Base-by-base conservation (phyloP, 2,113 vertebrate species). In the Coptodon bakossiorum region DNA sequence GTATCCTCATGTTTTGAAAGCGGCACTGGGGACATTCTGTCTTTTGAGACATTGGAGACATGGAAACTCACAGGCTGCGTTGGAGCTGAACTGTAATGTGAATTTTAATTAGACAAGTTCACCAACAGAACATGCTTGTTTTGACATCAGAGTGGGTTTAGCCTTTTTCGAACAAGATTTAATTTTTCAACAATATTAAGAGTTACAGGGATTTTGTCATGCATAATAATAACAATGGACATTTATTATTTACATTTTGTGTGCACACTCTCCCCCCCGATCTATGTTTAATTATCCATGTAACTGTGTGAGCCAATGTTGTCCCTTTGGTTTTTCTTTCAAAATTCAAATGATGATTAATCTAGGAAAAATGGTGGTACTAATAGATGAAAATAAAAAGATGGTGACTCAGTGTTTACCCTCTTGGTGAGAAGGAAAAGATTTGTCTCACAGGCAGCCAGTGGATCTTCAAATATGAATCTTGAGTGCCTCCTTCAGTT, bases 201-300 rank as follows among this genome's bases (percentile, higher is more conserved):
- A 76, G 14, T 48, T 48, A 43, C 43, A 50, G 9, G 17, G 16
- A 29, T 29, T 76, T 76, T 50, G 9, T 50, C 71, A 76, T 29
- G 6, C 43, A 76, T 76, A 29, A 29, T 17, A 19, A 29, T 50
- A 31, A 38, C 38, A 66, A 22, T 50, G 24, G 0, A 7, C 16
- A 50, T 76, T 48, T 48, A 50, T 29, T 29, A 76, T 48, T 76
- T 48, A 76, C 68, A 29, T 27, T 71, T 43, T 71, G 66, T 43
- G 66, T 0, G n/a, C 3, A 40, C 36, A 24, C 0, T 36, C 13
- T 6, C 4, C 8, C 8, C 6, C 34, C 1, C 0, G 4, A 8
- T 14, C n/a, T 71, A 40, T 43, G n/a, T 43, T 71, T 43, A 43
- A 71, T 71, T 71, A 9, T 14, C 12, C 0, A 31, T 31, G 6